Evolutionary conservation across 2,797 vertebrate genomes (phyloP).

Genomic region (Crotalus adamanteus): DNA sequence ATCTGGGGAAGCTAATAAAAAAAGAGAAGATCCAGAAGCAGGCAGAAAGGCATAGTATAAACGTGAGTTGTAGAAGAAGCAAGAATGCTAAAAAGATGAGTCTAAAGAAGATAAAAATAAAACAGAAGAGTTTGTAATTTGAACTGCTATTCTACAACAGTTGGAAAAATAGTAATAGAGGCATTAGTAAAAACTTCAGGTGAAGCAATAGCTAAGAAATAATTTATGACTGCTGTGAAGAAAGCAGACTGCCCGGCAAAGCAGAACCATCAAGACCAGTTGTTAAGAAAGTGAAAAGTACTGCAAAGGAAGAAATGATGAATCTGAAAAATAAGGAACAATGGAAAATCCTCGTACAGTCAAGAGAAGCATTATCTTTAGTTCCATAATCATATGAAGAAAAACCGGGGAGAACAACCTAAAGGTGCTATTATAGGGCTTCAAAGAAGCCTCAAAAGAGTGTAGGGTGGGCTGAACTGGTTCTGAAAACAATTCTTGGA

Average conservation of each 20-base stretch:
- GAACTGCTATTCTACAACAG: slow-evolving; percentile 43
- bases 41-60: slow-evolving; percentile 45
- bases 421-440: slow-evolving; percentile 67
- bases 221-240: slow-evolving; percentile 23
- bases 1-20: slow-evolving; percentile 12
- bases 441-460: not conserved
- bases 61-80: slow-evolving; percentile 34
- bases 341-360: slow-evolving; percentile 51
- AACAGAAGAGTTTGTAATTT: slow-evolving; percentile 49
- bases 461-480: no score
- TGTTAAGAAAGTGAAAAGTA: not conserved
- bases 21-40: not conserved
- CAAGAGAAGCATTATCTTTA: slow-evolving; percentile 52
- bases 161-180: slow-evolving; percentile 20
- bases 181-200: slow-evolving; percentile 3
- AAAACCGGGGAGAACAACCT: slow-evolving; percentile 60
- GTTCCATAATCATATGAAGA: slow-evolving; percentile 43
- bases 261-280: slow-evolving; percentile 22
- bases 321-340: slow-evolving; percentile 45
- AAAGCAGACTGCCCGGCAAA: slow-evolving; percentile 41
- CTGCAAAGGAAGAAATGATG: slow-evolving; percentile 48
- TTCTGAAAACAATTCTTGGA: no score
- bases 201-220: slow-evolving; percentile 34
- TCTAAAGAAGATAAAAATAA: slow-evolving; percentile 30
- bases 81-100: slow-evolving; percentile 27